Conservation (phyloP, 2,113 vertebrate genomes). For the Lutjanus erythropterus region DNA sequence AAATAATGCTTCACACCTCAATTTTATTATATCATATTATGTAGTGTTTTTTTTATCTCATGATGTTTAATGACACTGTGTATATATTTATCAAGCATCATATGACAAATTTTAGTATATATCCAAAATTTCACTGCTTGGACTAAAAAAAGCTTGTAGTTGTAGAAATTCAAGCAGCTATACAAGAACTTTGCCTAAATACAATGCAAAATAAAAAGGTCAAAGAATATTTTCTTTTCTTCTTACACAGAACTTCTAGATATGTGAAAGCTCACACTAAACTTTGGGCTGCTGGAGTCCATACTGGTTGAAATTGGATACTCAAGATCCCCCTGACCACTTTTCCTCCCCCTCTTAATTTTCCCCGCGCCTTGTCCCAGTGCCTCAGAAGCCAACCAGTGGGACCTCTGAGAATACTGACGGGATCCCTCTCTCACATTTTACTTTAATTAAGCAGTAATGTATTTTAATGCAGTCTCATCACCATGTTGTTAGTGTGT, state of each 20-base stretch:
- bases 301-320: constrained; percentile 13
- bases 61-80: too few species aligned
- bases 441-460: constrained; percentile 18
- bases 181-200: neutral
- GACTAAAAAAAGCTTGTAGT: too few species aligned
- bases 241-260: neutral
- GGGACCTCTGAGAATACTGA: constrained; percentile 13
- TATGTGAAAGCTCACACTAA: neutral
- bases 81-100: too few species aligned
- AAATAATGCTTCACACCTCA: too few species aligned
- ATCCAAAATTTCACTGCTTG: too few species aligned
- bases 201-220: neutral
- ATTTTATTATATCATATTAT: too few species aligned
- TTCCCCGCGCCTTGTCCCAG: neutral
- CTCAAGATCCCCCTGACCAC: neutral
- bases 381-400: neutral
- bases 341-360: neutral
- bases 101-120: too few species aligned
- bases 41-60: too few species aligned
- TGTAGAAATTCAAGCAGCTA: too few species aligned
- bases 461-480: constrained; percentile 1
- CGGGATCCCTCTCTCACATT: constrained; percentile 16
- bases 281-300: neutral
- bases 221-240: neutral
- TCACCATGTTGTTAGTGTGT: neutral